phyloP scores from a whole-genome alignment of 1,140 invertebrate species.

The Pristionchus pacificus region DNA sequence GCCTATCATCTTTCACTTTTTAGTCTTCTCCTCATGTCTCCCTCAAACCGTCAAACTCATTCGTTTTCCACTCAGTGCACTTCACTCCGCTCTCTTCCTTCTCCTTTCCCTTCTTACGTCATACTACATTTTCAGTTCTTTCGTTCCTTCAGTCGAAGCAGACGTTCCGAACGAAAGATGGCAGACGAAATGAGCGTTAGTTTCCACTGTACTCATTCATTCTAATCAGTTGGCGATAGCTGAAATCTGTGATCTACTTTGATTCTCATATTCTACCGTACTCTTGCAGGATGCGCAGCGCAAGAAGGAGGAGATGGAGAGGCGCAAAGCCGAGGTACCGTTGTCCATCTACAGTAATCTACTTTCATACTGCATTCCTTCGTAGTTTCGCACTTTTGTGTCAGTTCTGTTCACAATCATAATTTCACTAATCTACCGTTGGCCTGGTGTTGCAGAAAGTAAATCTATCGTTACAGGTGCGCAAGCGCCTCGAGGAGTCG shows the following conservation, averaged over 20 bases:
- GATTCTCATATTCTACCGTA: neutral
- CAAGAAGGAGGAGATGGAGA: neutral
- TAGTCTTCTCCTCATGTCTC: neutral
- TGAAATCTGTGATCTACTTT: too few relatives aligned
- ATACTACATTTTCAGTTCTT: too few relatives aligned
- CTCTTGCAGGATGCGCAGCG: neutral
- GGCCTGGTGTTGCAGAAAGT: too few relatives aligned
- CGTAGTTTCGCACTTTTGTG: too few relatives aligned
- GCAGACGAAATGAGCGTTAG: neutral
- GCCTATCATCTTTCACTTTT: neutral
- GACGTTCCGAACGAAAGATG: neutral
- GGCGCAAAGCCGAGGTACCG: neutral
- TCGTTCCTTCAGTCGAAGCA: neutral
- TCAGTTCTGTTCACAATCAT: too few relatives aligned
- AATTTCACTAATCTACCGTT: too few relatives aligned
- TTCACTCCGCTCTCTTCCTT: neutral
- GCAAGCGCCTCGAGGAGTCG: conserved; percentile 42
- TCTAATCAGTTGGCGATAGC: too few relatives aligned
- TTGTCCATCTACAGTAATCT: neutral
- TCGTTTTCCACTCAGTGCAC: neutral
- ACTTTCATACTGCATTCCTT: neutral
- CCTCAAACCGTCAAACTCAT: neutral
- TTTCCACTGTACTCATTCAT: too few relatives aligned
- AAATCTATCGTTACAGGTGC: conserved; percentile 31
- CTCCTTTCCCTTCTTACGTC: neutral